A percentile compares a stretch with the other conserved stretches of the same genome.
Evolutionary conservation across 1,140 invertebrate species (phyloP).

Genomic region (Hyles vespertilio): DNA sequence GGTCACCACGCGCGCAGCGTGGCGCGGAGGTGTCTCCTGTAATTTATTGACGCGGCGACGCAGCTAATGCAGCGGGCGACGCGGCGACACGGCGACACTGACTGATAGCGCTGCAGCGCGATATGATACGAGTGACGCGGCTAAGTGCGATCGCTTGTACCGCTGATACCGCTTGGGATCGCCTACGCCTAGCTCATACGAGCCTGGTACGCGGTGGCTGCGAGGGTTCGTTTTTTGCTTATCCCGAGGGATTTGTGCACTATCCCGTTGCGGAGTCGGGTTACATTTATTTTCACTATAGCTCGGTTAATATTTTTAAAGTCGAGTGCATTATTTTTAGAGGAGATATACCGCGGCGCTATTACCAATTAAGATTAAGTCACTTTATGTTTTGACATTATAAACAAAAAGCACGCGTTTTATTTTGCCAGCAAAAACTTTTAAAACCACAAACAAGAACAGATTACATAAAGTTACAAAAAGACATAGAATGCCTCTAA

Average conservation of each 20-base stretch:
- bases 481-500: too few species aligned
- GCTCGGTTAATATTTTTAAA: too few species aligned
- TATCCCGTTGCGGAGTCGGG: too few species aligned
- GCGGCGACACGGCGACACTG: conserved; percentile 42
- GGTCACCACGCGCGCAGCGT: conserved; percentile 39
- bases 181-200: conserved; percentile 39
- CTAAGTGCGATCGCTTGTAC: conserved; percentile 72
- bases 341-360: too few species aligned
- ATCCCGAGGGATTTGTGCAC: conserved; percentile 3
- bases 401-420: too few species aligned
- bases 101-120: conserved; percentile 63
- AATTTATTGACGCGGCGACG: conserved; percentile 66
- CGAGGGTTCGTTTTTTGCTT: conserved; percentile 4
- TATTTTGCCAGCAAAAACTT: too few species aligned
- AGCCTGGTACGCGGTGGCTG: conserved; percentile 29
- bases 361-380: too few species aligned
- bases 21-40: conserved; percentile 47
- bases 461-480: too few species aligned
- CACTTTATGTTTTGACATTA: too few species aligned
- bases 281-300: too few species aligned
- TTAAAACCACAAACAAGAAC: too few species aligned
- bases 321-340: too few species aligned
- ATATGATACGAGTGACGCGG: conserved; percentile 58
- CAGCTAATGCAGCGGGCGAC: conserved; percentile 65
- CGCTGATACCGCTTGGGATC: conserved; percentile 50